Evolutionary conservation across 2,888 invertebrate species (phyloP).

Genomic region (Drosophila pullipes): DNA sequence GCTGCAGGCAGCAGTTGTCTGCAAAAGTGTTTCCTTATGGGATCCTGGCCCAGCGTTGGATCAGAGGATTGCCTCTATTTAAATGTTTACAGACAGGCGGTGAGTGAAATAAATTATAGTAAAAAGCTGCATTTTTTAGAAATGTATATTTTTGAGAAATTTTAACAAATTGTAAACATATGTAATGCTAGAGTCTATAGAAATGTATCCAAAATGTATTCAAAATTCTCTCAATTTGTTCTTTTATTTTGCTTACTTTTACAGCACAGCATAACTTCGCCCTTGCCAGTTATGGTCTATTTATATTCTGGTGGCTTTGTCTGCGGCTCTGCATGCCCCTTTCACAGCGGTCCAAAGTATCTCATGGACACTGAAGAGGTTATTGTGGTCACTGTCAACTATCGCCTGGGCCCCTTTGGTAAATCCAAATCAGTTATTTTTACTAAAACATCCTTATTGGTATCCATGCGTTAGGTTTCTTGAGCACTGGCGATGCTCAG

Average conservation of each 20-base stretch:
- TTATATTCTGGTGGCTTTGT: slow-evolving; percentile 86
- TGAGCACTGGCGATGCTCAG: slow-evolving; percentile 84
- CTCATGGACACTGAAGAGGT: slow-evolving; percentile 85
- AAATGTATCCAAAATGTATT: neutral
- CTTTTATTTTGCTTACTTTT: neutral
- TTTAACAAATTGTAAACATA: neutral
- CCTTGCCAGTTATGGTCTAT: slow-evolving; percentile 86
- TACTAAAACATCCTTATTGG: neutral
- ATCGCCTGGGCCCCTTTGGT: slow-evolving; percentile 83
- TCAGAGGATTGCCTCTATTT: slow-evolving; percentile 86
- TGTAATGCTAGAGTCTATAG: neutral
- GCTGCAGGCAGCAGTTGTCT: slow-evolving; percentile 84
- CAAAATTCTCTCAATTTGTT: neutral
- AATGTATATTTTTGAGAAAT: neutral
- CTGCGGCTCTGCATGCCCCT: slow-evolving; percentile 84
- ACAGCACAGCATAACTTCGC: slow-evolving; percentile 16
- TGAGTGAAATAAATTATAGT: slow-evolving; percentile 19
- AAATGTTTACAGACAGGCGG: slow-evolving; percentile 85
- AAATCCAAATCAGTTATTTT: neutral
- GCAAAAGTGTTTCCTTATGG: slow-evolving; percentile 85
- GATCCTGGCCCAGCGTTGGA: slow-evolving; percentile 78
- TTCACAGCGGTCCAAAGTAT: slow-evolving; percentile 84
- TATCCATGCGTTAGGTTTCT: slow-evolving; percentile 76
- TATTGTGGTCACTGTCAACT: slow-evolving; percentile 84
- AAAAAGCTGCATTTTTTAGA: neutral